Percentiles rank a stretch among this genome's conserved stretches.
Conservation (phyloP, 2,888 invertebrate genomes). For the Monoplex corrugatus region DNA sequence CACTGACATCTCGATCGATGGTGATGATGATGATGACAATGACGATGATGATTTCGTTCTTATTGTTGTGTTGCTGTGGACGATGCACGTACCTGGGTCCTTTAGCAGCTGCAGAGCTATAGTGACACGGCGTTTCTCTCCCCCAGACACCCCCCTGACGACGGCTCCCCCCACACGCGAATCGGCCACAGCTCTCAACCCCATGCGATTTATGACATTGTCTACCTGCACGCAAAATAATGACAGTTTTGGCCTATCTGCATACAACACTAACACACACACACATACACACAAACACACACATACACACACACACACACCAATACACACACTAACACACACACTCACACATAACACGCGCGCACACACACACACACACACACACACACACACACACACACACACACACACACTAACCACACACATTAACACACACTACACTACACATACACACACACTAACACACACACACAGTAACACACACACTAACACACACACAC, state of each 20-base stretch:
- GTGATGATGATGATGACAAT: too few species aligned
- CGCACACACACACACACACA: background rate
- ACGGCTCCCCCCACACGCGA: conserved; percentile 83
- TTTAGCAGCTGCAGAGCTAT: conserved; percentile 92
- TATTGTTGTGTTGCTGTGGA: too few species aligned
- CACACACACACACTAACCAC: conserved; percentile 16
- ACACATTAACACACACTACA: too few species aligned
- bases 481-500: too few species aligned
- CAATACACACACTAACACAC: background rate
- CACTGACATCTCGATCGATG: too few species aligned
- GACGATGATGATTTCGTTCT: too few species aligned
- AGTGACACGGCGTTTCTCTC: conserved; percentile 93
- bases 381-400: conserved; percentile 20
- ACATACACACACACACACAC: background rate
- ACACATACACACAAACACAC: background rate
- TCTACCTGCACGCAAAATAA: conserved; percentile 70
- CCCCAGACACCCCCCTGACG: conserved; percentile 91
- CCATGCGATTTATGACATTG: conserved; percentile 90
- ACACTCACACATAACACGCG: too few species aligned
- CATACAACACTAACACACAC: background rate
- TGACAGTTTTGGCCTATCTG: too few species aligned
- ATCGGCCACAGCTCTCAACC: conserved; percentile 93
- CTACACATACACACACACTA: background rate
- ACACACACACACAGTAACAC: too few species aligned
- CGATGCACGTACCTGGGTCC: conserved; percentile 76